Evolutionary conservation across 2,113 vertebrate species (phyloP), one percentile per base, ranked within the genome.

Genomic region (Lathamus discolor): DNA sequence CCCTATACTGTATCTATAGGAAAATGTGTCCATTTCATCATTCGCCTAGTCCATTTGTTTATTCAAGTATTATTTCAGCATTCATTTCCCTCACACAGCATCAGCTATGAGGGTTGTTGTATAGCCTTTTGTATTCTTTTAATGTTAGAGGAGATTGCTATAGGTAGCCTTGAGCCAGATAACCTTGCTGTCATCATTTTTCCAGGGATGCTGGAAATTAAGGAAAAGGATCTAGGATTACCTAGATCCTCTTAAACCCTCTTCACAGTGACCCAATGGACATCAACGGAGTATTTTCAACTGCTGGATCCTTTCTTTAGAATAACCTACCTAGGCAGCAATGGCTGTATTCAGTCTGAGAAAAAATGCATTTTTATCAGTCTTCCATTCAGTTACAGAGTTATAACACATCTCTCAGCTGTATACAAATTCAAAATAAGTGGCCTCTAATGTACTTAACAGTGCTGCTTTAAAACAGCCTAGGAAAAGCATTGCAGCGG

Each of bases 371-470:
- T 82, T 92, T 63, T 49, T 17, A 41, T 31, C 76, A 72, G 59
- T 76, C 64, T 88, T 85, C 48, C 41, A n/a, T 77, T 81, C 84
- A 70, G 31, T 90, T 83, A 70, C 16, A 90, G 41, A 90, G 63
- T 84, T 29, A 33, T 81, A 95, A 72, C 79, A 67, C 62, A 79
- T 77, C 62, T 62, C 69, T 49, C 2, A 1, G 72, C 76, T 75
- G 44, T 80, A 49, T 72, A 16, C 55, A 62, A 89, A 92, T 93
- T 76, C 89, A 51, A 70, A 83, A 75, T 67, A 92, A 95, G 55
- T 25, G 66, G 62, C 49, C 85, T 89, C 79, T 92, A 83, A 86
- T 86, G 72, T 93, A 89, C 83, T 86, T 93, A 95, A 89, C 55
- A 69, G 69, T 54, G 75, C 68, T 83, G 67, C 67, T 89, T 89